These are phyloP conservation scores for Nibea coibor DNA, from an alignment of 2,113 vertebrate genomes.

Conservation along the genomic window DNA sequence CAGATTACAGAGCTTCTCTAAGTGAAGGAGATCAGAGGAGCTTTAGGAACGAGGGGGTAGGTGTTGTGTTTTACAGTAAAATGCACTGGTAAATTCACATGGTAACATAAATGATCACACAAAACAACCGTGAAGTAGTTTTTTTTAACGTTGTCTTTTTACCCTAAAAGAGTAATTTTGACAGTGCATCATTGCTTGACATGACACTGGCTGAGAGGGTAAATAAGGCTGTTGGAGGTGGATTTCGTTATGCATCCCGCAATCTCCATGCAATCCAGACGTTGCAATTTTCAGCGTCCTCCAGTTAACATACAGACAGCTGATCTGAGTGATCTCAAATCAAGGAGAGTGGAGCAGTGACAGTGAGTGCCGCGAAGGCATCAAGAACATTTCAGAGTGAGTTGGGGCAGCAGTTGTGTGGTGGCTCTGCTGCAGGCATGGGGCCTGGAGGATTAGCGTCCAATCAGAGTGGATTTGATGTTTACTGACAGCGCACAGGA, in stretches of 20 bases:
- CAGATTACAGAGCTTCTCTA: slow-evolving; percentile 70
- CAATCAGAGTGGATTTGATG: slow-evolving; percentile 83
- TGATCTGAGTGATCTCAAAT: slow-evolving; percentile 52
- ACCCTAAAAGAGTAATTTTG: not conserved
- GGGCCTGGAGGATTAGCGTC: slow-evolving; percentile 79
- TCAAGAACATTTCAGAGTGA: slow-evolving; percentile 70
- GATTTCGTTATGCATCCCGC: slow-evolving; percentile 11
- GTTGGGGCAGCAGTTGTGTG: slow-evolving; percentile 69
- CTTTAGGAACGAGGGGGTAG: slow-evolving; percentile 59
- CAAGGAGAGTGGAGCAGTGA: slow-evolving; percentile 48
- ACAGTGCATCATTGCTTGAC: not conserved
- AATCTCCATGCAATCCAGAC: not conserved
- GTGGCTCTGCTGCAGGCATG: slow-evolving; percentile 65
- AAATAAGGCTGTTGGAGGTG: slow-evolving; percentile 14
- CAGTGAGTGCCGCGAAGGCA: slow-evolving; percentile 45
- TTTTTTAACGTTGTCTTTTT: not conserved
- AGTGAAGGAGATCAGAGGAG: slow-evolving; percentile 68
- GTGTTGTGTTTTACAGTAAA: slow-evolving; percentile 42
- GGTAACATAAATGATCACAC: not conserved
- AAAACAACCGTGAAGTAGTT: not conserved
- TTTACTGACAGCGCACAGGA: slow-evolving; percentile 79
- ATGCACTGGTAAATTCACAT: slow-evolving; percentile 25
- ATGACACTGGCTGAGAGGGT: not conserved
- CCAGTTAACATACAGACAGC: slow-evolving; percentile 32
- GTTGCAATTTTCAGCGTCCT: slow-evolving; percentile 20